Conservation (phyloP, 37 sponge, comb jelly and placozoan genomes). For the Halisarca cf. caerulea region DNA sequence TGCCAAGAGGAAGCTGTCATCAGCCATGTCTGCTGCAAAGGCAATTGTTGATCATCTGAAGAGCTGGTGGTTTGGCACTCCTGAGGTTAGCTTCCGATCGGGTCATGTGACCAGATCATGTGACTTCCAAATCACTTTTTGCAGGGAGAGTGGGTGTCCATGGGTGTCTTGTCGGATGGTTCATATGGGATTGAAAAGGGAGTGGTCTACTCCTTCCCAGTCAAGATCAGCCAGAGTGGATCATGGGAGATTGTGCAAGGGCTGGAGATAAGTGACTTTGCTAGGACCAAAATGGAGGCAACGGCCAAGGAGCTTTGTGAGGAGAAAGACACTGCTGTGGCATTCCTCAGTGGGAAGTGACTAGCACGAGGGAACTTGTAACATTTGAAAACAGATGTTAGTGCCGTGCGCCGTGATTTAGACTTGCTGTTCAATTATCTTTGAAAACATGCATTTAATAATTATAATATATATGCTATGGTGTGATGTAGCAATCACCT, state of each 20-base stretch:
- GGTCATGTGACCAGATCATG: no score
- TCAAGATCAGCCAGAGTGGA: constrained; percentile 58
- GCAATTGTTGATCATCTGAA: constrained; percentile 95
- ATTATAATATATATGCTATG: no score
- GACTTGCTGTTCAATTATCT: no score
- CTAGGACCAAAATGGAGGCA: constrained; percentile 84
- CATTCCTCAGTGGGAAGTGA: constrained; percentile 48
- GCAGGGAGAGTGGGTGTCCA: constrained; percentile 91
- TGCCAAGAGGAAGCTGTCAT: constrained; percentile 88
- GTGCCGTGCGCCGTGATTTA: no score
- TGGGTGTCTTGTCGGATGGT: constrained; percentile 92
- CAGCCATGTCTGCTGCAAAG: constrained; percentile 98
- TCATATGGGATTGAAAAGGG: constrained; percentile 85
- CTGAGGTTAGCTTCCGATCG: constrained; percentile 40
- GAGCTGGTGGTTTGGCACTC: constrained; percentile 96
- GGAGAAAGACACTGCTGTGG: constrained; percentile 71
- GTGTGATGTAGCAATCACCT: no score
- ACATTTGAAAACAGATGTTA: neutral
- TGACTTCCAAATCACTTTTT: neutral
- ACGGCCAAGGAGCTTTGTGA: constrained; percentile 86
- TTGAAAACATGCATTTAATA: no score
- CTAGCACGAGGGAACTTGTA: neutral
- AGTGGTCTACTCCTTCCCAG: constrained; percentile 93
- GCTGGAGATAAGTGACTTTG: constrained; percentile 84
- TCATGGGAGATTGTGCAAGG: constrained; percentile 79